Conservation (phyloP, 2,888 invertebrate genomes). For the Elmis aenea region DNA sequence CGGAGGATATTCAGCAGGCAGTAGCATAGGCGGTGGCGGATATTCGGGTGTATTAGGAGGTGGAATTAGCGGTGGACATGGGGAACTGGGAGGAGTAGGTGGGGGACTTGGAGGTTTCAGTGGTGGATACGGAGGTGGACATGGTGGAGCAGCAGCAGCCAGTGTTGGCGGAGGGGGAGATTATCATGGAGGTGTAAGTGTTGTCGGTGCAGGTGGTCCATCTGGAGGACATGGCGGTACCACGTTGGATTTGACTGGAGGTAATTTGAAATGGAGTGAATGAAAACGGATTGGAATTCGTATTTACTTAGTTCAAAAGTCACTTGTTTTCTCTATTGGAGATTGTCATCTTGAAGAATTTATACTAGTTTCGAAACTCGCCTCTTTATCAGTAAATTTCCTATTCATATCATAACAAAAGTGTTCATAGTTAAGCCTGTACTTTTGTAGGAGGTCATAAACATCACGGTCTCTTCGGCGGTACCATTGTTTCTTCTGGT, state of each 20-base stretch:
- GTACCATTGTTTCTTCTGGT: slow-evolving; percentile 28
- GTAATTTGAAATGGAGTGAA: slow-evolving; percentile 20
- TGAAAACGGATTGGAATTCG: not conserved
- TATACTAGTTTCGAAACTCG: no score
- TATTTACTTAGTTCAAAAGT: not conserved
- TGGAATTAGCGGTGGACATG: slow-evolving; percentile 5
- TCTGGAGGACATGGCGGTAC: slow-evolving; percentile 21
- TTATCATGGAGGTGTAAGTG: slow-evolving; percentile 29
- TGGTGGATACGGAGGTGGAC: slow-evolving; percentile 10
- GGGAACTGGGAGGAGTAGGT: slow-evolving; percentile 1
- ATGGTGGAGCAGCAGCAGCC: slow-evolving; percentile 10
- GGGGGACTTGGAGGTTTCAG: slow-evolving; percentile 7
- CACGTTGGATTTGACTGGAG: slow-evolving; percentile 27
- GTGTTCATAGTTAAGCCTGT: not conserved
- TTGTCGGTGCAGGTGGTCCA: slow-evolving; percentile 24
- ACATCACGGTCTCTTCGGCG: slow-evolving; percentile 25
- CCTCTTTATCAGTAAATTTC: no score
- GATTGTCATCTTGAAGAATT: no score
- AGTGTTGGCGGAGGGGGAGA: slow-evolving; percentile 23
- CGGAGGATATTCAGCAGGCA: not conserved
- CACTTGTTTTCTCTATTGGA: no score
- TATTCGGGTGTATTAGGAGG: slow-evolving; percentile 4
- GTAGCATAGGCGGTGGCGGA: slow-evolving; percentile 4
- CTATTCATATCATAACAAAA: no score
- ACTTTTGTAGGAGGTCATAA: slow-evolving; percentile 10